A percentile compares a stretch with the other conserved stretches of the same genome.
These are phyloP conservation scores for Neomicropteryx cornuta DNA, from an alignment of 1,140 invertebrate genomes.

Conservation along the genomic window DNA sequence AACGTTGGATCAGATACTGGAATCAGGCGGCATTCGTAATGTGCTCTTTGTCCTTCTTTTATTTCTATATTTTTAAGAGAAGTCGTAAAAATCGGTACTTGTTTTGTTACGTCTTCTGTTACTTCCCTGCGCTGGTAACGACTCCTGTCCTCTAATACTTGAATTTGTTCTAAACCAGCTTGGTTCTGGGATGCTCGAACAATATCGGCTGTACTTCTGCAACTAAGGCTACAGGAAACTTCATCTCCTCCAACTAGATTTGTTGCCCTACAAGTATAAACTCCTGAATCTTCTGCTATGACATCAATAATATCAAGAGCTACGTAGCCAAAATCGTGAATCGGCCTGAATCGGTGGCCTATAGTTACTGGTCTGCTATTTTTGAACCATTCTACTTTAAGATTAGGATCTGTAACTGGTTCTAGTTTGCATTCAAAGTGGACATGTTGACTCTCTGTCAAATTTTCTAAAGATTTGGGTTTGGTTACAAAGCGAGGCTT, in stretches of 20 bases:
- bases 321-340: conserved; percentile 93
- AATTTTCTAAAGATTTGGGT: conserved; percentile 72
- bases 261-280: conserved; percentile 87
- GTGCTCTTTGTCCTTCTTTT: conserved; percentile 88
- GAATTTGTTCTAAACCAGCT: conserved; percentile 73
- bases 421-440: conserved; percentile 97
- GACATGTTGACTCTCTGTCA: conserved; percentile 83
- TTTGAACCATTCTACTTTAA: conserved; percentile 91
- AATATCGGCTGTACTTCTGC: conserved; percentile 65
- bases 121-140: conserved; percentile 61
- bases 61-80: conserved; percentile 84
- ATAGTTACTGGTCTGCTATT: conserved; percentile 81
- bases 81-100: conserved; percentile 84
- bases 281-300: conserved; percentile 86
- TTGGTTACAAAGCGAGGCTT: conserved; percentile 76
- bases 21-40: conserved; percentile 92
- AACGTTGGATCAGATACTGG: conserved; percentile 93
- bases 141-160: conserved; percentile 74
- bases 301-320: conserved; percentile 84
- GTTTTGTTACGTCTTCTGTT: conserved; percentile 72
- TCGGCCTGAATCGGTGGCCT: conserved; percentile 83
- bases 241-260: conserved; percentile 83
- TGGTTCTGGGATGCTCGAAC: conserved; percentile 77
- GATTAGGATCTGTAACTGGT: conserved; percentile 88
- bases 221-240: conserved; percentile 59